Evolutionary conservation across 2,113 vertebrate genomes (phyloP).

Genomic region (Poeciliopsis prolifica): DNA sequence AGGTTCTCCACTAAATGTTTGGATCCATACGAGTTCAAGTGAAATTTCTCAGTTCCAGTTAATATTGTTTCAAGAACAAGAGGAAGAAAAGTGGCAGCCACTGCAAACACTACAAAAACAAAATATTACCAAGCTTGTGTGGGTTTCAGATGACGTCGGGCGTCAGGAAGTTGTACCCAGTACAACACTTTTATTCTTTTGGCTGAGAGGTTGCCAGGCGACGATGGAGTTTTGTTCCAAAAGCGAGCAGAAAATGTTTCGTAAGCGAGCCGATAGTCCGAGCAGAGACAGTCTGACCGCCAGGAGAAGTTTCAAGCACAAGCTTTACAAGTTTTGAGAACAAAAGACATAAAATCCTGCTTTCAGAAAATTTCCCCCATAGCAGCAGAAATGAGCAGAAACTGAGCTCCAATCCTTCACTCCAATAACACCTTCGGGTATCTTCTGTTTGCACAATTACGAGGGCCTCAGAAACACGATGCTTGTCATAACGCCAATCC

Average conservation of each 20-base stretch:
- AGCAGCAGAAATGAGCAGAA: not conserved
- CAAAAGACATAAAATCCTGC: too few relatives aligned
- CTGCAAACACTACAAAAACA: not conserved
- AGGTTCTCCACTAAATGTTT: conserved; percentile 52
- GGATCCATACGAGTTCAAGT: conserved; percentile 8
- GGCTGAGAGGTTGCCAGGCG: too few relatives aligned
- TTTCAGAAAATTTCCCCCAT: too few relatives aligned
- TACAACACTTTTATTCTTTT: too few relatives aligned
- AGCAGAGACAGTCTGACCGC: too few relatives aligned
- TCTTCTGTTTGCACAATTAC: not conserved
- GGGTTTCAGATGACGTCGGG: too few relatives aligned
- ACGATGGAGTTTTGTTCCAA: not conserved
- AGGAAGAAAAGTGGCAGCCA: conserved; percentile 6
- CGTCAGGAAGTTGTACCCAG: too few relatives aligned
- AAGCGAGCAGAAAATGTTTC: too few relatives aligned
- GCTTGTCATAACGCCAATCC: not conserved
- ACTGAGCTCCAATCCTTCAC: not conserved
- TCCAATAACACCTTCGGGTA: not conserved
- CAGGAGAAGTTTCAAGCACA: too few relatives aligned
- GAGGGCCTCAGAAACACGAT: not conserved
- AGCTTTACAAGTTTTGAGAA: too few relatives aligned
- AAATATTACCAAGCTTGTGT: too few relatives aligned
- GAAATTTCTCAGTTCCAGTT: not conserved
- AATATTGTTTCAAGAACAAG: not conserved
- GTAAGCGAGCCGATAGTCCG: too few relatives aligned